Base-by-base conservation (phyloP, 2,797 vertebrate species). In the Myotis planiceps region DNA sequence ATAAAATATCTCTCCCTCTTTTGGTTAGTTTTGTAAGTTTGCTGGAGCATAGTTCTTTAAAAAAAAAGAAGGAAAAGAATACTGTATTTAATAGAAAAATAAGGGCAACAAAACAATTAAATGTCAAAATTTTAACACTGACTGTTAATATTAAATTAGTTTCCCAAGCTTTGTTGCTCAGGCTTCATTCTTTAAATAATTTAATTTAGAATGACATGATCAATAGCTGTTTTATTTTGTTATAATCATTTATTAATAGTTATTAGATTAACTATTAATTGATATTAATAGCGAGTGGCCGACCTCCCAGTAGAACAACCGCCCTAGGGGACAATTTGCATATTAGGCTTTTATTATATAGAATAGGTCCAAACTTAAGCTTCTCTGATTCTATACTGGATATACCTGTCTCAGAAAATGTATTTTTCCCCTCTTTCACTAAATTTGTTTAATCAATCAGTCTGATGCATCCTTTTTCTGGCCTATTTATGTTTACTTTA, bases 111-210 rank as follows among this genome's bases (percentile, higher is more conserved):
- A 86, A 90, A 86, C 12, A 72, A 51, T 81, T 65, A 83, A 65
- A 87, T 51, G 0, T 53, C n/a, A 37, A 82, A 58, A 90, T 53
- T 34, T 69, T 18, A 58, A 23, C 16, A 19, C 4, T 42, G 78
- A 47, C 32, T 78, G 14, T 66, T 86, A 76, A 25, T 76, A 81
- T 7, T 4, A 94, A 83, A 74, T 96, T 45, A 66, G 3, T 95
- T 95, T 45, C 5, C 0, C 7, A 29, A 69, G 9, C 3, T 12
- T 90, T 68, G 9, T 42, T 93, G 39, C 34, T 60, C 25, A 45
- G 10, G 23, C 66, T 72, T 79, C n/a, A 93, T 93, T 94, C 51
- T 95, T 92, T 55, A 94, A 93, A 9, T 1, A 83, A 84, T 80
- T 96, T 78, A 87, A 47, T 95, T 87, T 95, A 68, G 37, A 69